Evolutionary conservation across 2,797 vertebrate species (phyloP).

Genomic region (Sus cebifrons): DNA sequence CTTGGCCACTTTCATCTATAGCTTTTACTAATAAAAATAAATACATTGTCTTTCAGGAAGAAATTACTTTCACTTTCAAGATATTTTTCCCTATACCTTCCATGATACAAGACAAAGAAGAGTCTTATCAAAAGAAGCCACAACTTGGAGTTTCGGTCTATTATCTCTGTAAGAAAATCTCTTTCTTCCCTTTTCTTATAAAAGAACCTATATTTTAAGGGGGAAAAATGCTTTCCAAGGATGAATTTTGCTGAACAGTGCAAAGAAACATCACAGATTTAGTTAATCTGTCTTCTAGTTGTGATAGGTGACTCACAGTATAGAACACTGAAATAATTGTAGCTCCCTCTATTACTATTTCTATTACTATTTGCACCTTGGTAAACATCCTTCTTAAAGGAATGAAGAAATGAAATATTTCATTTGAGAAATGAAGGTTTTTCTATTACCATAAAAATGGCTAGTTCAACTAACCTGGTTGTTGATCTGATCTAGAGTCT

Average conservation of each 20-base stretch:
- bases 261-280: conserved; percentile 30
- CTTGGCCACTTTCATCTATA: conserved; percentile 57
- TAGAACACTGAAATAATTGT: not conserved
- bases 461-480: conserved; percentile 44
- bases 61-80: conserved; percentile 62
- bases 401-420: conserved; percentile 36
- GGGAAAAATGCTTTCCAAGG: not conserved
- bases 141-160: conserved; percentile 46
- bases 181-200: not conserved
- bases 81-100: not conserved
- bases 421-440: conserved; percentile 36
- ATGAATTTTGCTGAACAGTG: conserved; percentile 42
- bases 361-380: not conserved
- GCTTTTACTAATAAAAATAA: conserved; percentile 60
- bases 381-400: not conserved
- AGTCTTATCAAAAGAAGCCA: not conserved
- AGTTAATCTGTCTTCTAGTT: not conserved
- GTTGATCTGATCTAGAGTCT: not conserved
- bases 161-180: not conserved
- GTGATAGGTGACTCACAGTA: not conserved
- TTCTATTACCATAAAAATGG: conserved; percentile 56
- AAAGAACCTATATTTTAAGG: conserved; percentile 38
- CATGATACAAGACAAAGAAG: conserved; percentile 54
- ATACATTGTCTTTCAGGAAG: conserved; percentile 20
- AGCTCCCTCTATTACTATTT: not conserved